Base-by-base conservation (phyloP, 2,113 vertebrate species). In the Pangasianodon hypophthalmus region DNA sequence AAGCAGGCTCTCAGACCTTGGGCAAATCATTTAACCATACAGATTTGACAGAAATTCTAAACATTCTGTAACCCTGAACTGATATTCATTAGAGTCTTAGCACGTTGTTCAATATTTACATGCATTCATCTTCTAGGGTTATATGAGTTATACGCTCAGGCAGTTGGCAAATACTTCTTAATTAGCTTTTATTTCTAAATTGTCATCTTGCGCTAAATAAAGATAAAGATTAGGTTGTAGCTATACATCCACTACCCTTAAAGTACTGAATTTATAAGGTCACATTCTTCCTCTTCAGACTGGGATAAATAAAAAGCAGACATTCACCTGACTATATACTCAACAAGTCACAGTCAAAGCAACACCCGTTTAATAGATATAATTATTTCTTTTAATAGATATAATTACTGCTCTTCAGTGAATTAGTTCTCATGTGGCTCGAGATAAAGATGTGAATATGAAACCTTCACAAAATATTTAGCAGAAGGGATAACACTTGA, bases 131-230 rank as follows among this genome's bases (percentile, higher is more conserved):
- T 24, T 80, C 19, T 44, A 14, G 0, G 8, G 41, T 77, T 46
- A 77, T 77, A 41, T 8, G 32, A 44, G 14, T 50, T 48, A 80
- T 46, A 46, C 24, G 41, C 69, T 37, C 18, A 44, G 18, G 52
- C 32, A 62, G 41, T 60, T 21, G 48, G n/a, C 48, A 37, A 29
- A 41, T 73, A 41, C 69, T 71, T 14, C 14, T 69, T 67, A 14
- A n/a, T 69, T 69, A 32, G 64, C 64, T 6, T 5, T 14, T 14
- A n/a, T 14, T 24, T 21, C 69, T 73, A 8, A 19, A 44, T 26
- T 75, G 90, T 84, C 73, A 88, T 86, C 87, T 87, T 50, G 64
- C 64, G 90, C 41, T 75, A 24, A 58, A 67, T 11, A 54, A 24
- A 56, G 5, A 44, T 54, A 6, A 41, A 81, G 16, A 24, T 77